Evolutionary conservation across 1,140 invertebrate species (phyloP), one percentile per base, ranked within the genome.

Genomic region (Eriosoma lanigerum): DNA sequence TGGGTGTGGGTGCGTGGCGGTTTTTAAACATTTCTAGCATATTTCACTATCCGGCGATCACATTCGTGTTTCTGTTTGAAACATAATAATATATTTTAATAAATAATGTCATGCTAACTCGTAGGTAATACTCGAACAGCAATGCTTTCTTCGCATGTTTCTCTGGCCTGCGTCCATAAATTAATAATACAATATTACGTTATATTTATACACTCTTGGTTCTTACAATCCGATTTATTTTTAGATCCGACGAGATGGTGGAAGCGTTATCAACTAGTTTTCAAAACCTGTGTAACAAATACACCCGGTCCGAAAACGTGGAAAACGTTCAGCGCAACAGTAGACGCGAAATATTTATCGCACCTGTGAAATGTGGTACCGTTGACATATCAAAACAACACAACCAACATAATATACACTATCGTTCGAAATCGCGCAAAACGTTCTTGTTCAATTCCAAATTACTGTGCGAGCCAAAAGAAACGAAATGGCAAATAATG

Each of bases 281-380:
- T 48, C 75, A 78, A 60, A 60, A 78, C 10, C 10, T 60, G 9
- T 78, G 62, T 17, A 60, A 78, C 38, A 78, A 58, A 24, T 62
- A 60, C 38, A 78, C 56, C 19, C 13, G 32, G 13, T 78, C 75
- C 12, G 56, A 56, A 48, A 78, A 46, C 17, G 8, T 10, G n/a
- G 6, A 66, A 44, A 32, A 17, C 17, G 21, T 29, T 24, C n/a
- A 32, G 15, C 13, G 10, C 3, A 9, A 26, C 15, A 13, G 19
- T n/a, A 56, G 13, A 9, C 54, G 38, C 3, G 38, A 48, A 3
- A 26, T 60, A 1, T 78, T 62, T 32, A 48, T 78, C 3, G 56
- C 24, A 10, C 75, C 75, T 1, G 32, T 44, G 0, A n/a, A n/a
- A n/a, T n/a, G n/a, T n/a, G n/a, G n/a, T n/a, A n/a, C n/a, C n/a